Percentiles rank a stretch among this genome's conserved stretches.
These are phyloP conservation scores for Ceriagrion tenellum DNA, from an alignment of 2,888 invertebrate species.

Conservation along the genomic window DNA sequence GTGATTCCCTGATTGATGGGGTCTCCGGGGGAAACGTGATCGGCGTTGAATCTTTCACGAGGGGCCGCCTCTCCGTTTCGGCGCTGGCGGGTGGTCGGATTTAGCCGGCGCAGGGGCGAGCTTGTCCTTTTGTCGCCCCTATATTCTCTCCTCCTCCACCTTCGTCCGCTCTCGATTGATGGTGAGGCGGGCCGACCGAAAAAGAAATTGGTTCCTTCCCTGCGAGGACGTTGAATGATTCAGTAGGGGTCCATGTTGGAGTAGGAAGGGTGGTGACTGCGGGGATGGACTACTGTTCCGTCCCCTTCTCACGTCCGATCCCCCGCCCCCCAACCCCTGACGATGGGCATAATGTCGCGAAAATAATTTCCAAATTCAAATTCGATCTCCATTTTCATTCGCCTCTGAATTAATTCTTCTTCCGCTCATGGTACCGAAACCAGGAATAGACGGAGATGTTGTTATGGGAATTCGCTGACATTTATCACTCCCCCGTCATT, in stretches of 20 bases:
- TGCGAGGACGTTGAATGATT: neutral
- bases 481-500: no score
- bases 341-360: neutral
- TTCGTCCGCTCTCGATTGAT: neutral
- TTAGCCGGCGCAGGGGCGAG: neutral
- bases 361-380: neutral
- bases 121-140: neutral
- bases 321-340: neutral
- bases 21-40: no score
- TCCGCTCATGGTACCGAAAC: neutral
- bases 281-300: neutral
- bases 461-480: no score
- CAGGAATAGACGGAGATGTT: neutral
- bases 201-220: neutral
- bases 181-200: neutral
- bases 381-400: neutral
- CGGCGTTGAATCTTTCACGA: neutral
- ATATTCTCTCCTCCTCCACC: neutral
- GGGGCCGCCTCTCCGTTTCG: neutral
- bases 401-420: neutral
- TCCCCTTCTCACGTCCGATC: no score
- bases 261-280: neutral
- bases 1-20: no score
- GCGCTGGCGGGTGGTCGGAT: neutral
- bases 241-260: neutral